Evolutionary conservation across 2,113 vertebrate genomes (phyloP).

Genomic region (Lathamus discolor): DNA sequence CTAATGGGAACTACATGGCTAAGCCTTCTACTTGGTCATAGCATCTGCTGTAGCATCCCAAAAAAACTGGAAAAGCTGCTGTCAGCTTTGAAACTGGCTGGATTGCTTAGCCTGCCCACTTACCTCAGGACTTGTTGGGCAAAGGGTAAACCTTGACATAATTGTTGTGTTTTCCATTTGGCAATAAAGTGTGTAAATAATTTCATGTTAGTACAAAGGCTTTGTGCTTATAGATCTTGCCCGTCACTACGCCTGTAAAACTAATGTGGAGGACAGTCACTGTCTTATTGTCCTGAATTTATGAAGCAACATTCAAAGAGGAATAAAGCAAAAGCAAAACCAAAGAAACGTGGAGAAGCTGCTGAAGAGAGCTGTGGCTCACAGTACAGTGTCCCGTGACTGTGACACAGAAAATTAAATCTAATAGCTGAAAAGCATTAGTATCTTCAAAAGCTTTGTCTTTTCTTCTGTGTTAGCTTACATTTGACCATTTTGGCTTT

Average conservation of each 20-base stretch:
- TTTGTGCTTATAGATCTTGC: background rate
- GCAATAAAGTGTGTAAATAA: background rate
- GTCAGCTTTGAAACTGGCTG: background rate
- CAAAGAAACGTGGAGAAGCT: background rate
- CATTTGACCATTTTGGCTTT: background rate
- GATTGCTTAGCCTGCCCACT: background rate
- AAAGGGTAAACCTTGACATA: constrained; percentile 24
- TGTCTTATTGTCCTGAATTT: background rate
- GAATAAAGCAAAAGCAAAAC: background rate
- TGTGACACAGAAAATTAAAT: background rate
- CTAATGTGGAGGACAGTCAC: background rate
- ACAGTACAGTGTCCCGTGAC: background rate
- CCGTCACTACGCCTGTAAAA: background rate
- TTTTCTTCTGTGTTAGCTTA: background rate
- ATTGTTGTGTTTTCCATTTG: constrained; percentile 14
- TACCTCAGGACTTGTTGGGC: background rate
- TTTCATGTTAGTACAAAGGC: background rate
- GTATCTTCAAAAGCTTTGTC: background rate
- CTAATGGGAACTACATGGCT: background rate
- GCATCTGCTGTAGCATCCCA: background rate
- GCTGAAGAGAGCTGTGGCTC: background rate
- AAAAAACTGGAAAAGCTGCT: constrained; percentile 15
- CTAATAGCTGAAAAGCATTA: background rate
- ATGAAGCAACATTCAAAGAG: background rate
- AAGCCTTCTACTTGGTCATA: background rate